Conservation (phyloP, 2,797 vertebrate species). For the Stomatorhinus walkeri region DNA sequence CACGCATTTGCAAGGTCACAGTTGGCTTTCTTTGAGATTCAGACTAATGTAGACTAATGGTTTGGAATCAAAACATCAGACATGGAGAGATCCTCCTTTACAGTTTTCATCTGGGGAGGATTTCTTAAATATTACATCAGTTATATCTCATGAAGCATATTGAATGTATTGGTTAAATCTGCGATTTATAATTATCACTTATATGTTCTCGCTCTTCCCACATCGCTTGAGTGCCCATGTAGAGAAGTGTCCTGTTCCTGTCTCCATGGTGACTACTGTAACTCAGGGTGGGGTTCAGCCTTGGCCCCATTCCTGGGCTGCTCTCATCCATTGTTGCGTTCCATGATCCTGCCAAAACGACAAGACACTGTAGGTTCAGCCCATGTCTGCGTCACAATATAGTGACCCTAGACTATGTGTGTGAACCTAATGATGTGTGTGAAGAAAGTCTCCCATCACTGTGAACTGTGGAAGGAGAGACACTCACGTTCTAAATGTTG, state of each 20-base stretch:
- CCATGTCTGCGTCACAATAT: background rate
- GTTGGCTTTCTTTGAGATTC: background rate
- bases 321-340: background rate
- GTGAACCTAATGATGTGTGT: background rate
- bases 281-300: background rate
- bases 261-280: background rate
- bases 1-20: background rate
- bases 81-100: background rate
- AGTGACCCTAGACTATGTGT: background rate
- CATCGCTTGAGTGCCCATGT: background rate
- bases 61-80: background rate
- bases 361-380: constrained; percentile 9
- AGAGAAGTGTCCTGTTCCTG: background rate
- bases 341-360: background rate
- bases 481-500: background rate
- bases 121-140: background rate
- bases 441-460: background rate
- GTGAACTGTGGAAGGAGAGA: background rate
- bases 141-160: background rate
- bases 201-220: background rate
- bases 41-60: background rate
- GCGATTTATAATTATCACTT: background rate
- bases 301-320: background rate
- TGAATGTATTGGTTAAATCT: background rate
- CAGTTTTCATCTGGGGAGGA: background rate